These are phyloP conservation scores for Saccostrea glomerata DNA, from an alignment of 1,140 invertebrate genomes.

Conservation along the genomic window DNA sequence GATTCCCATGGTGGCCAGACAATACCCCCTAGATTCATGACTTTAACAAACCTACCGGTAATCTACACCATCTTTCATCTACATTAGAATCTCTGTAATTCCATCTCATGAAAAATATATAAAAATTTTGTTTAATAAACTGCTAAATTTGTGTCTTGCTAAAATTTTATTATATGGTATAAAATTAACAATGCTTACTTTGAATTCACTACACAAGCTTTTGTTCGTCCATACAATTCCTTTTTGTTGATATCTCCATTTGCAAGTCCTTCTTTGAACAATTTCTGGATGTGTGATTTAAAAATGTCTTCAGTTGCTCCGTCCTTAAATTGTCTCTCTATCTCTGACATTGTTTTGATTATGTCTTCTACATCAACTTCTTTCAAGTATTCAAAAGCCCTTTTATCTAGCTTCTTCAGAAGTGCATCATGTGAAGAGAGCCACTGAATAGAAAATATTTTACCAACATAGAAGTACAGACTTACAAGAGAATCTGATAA, in stretches of 20 bases:
- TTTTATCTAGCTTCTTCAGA: neutral
- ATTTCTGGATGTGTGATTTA: neutral
- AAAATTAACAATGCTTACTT: too few relatives aligned
- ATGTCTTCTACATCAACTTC: neutral
- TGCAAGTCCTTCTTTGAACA: neutral
- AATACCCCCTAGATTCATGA: too few relatives aligned
- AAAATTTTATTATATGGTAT: too few relatives aligned
- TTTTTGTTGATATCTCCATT: neutral
- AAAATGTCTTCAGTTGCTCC: neutral
- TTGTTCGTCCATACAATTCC: too few relatives aligned
- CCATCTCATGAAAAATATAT: too few relatives aligned
- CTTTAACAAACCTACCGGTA: too few relatives aligned
- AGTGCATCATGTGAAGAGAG: neutral
- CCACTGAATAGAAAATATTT: neutral
- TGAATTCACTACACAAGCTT: too few relatives aligned
- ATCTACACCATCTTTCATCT: too few relatives aligned
- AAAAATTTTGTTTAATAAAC: too few relatives aligned
- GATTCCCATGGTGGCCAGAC: too few relatives aligned
- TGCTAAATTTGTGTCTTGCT: too few relatives aligned
- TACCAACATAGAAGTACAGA: neutral
- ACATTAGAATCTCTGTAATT: too few relatives aligned
- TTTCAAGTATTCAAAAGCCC: constrained; percentile 15
- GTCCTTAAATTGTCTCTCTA: neutral
- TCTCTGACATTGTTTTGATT: neutral
- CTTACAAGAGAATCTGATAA: neutral